A percentile compares a stretch with the other conserved stretches of the same genome.
Evolutionary conservation across 1,140 invertebrate species (phyloP).

Genomic region (Leptinotarsa lineolata): DNA sequence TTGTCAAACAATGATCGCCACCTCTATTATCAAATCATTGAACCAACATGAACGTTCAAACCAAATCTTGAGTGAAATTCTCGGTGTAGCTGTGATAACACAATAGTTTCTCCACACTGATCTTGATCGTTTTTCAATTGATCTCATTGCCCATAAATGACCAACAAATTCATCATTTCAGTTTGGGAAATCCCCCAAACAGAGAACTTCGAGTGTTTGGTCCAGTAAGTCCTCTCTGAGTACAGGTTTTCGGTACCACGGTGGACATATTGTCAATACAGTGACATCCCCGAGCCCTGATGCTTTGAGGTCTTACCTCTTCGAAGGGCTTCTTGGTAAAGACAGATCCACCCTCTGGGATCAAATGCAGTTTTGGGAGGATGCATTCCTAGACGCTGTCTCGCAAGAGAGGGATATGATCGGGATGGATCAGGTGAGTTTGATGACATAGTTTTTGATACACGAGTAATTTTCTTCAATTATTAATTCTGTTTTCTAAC

Average conservation of each 20-base stretch:
- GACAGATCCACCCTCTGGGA: slow-evolving; percentile 90
- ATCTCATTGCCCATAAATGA: no score
- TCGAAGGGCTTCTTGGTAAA: slow-evolving; percentile 77
- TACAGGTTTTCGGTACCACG: slow-evolving; percentile 85
- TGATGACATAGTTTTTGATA: no score
- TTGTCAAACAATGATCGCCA: no score
- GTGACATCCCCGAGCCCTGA: slow-evolving; percentile 83
- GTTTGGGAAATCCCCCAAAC: slow-evolving; percentile 71
- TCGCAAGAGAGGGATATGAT: slow-evolving; percentile 99
- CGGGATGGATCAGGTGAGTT: slow-evolving; percentile 90
- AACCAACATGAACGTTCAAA: no score
- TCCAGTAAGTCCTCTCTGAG: slow-evolving; percentile 90
- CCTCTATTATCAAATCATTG: no score
- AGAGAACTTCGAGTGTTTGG: slow-evolving; percentile 85
- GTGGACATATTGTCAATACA: slow-evolving; percentile 83
- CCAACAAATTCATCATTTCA: slow-evolving; percentile 49
- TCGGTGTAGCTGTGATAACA: no score
- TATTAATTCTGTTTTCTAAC: no score
- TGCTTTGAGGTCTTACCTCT: slow-evolving; percentile 85
- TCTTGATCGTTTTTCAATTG: no score
- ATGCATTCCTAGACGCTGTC: slow-evolving; percentile 97
- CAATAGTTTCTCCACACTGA: no score
- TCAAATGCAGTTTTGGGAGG: slow-evolving; percentile 99
- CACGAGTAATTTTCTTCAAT: no score
- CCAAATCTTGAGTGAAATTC: no score